phyloP scores from a whole-genome alignment of 1,140 invertebrate species.

The Heliconius melpomene region DNA sequence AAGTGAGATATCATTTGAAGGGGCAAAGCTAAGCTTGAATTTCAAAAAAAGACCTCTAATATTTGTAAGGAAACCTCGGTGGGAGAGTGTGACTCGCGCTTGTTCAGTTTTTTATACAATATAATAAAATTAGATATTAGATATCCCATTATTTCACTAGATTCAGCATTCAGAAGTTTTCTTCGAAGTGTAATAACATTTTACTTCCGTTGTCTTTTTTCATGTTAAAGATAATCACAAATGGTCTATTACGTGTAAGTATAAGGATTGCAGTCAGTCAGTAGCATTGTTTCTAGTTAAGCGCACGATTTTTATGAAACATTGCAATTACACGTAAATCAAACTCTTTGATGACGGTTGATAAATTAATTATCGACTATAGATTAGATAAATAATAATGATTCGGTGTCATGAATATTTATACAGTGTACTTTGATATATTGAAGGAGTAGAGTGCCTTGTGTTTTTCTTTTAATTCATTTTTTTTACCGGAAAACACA shows the following conservation, averaged over 20 bases:
- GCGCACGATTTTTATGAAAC: constrained; percentile 24
- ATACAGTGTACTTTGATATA: constrained; percentile 48
- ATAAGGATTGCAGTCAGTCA: background rate
- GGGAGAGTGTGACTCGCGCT: too few species aligned
- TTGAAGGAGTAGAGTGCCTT: constrained; percentile 25
- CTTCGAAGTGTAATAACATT: too few species aligned
- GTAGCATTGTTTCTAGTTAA: constrained; percentile 18
- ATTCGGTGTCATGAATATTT: constrained; percentile 52
- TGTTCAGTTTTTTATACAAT: too few species aligned
- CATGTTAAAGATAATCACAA: background rate
- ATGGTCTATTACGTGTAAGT: background rate
- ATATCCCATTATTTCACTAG: too few species aligned
- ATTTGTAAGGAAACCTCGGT: too few species aligned
- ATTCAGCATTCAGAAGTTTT: too few species aligned
- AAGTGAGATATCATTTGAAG: too few species aligned
- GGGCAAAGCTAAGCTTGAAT: too few species aligned
- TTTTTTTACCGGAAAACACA: background rate
- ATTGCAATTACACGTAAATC: constrained; percentile 52
- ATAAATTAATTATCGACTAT: constrained; percentile 56
- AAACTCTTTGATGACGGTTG: constrained; percentile 54
- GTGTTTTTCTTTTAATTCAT: constrained; percentile 18
- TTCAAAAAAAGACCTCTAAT: too few species aligned
- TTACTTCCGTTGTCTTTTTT: too few species aligned
- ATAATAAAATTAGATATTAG: too few species aligned
- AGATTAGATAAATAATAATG: constrained; percentile 58